phyloP scores from a whole-genome alignment of 2,888 invertebrate species.

The Lasius platythorax region DNA sequence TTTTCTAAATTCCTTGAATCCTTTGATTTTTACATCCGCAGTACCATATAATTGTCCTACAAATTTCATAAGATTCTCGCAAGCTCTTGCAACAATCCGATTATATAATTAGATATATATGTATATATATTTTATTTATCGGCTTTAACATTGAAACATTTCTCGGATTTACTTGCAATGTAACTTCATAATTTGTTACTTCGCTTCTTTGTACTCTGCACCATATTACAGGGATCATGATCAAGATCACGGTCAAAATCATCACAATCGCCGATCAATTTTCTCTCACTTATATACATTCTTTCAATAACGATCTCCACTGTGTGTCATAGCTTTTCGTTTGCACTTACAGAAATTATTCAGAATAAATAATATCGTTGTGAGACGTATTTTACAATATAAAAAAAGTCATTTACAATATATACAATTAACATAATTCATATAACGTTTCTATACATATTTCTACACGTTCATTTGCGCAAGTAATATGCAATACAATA shows the following conservation, averaged over 20 bases:
- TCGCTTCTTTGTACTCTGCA: conserved; percentile 68
- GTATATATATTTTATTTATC: conserved; percentile 7
- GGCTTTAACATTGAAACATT: conserved; percentile 31
- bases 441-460: conserved; percentile 8
- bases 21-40: neutral
- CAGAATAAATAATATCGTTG: conserved; percentile 38
- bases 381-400: conserved; percentile 30
- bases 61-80: neutral
- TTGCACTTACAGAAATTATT: conserved; percentile 22
- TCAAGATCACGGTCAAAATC: conserved; percentile 37
- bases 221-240: conserved; percentile 37
- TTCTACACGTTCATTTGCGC: neutral
- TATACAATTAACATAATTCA: conserved; percentile 34
- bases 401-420: conserved; percentile 33
- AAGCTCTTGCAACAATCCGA: conserved; percentile 19
- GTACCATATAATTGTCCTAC: neutral
- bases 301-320: conserved; percentile 17
- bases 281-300: conserved; percentile 31
- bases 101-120: neutral
- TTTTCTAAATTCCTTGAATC: neutral
- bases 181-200: conserved; percentile 36
- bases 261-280: conserved; percentile 1
- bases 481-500: conserved; percentile 2
- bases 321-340: conserved; percentile 22
- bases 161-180: conserved; percentile 23